phyloP scores from a whole-genome alignment of 1,140 invertebrate species.

The Thaumetopoea pityocampa region DNA sequence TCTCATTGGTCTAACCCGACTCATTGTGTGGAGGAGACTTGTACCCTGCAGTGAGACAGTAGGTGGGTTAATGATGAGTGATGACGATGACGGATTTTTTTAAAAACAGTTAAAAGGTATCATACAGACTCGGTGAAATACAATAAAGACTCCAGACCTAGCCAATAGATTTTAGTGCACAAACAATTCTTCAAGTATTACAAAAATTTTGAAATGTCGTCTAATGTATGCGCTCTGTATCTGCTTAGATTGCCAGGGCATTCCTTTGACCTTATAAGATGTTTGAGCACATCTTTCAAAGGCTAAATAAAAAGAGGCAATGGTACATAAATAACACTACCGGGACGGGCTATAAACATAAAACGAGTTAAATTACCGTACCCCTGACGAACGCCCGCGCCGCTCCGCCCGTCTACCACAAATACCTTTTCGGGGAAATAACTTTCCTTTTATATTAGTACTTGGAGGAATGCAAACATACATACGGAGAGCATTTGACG shows the following conservation, averaged over 20 bases:
- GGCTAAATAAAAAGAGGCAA: constrained; percentile 23
- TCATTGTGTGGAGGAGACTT: no score
- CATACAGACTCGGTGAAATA: no score
- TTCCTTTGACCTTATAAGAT: constrained; percentile 11
- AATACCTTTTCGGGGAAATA: constrained; percentile 28
- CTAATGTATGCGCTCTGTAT: constrained; percentile 31
- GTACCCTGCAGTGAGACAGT: no score
- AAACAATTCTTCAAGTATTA: constrained; percentile 35
- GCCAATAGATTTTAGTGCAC: constrained; percentile 33
- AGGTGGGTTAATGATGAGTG: no score
- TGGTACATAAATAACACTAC: constrained; percentile 25
- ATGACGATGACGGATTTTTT: no score
- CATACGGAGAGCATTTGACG: constrained; percentile 26
- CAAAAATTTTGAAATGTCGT: constrained; percentile 33
- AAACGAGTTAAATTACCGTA: constrained; percentile 27
- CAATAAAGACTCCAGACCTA: constrained; percentile 1
- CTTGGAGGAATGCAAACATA: constrained; percentile 24
- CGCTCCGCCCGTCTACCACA: constrained; percentile 6
- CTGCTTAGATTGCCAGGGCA: constrained; percentile 9
- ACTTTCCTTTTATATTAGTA: constrained; percentile 29
- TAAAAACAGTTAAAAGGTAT: no score
- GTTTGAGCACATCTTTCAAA: constrained; percentile 13
- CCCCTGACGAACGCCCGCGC: constrained; percentile 18
- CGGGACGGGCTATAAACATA: constrained; percentile 31
- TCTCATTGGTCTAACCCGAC: no score